phyloP scores from a whole-genome alignment of 2,888 invertebrate genomes.

The Calameuta pallipes region DNA sequence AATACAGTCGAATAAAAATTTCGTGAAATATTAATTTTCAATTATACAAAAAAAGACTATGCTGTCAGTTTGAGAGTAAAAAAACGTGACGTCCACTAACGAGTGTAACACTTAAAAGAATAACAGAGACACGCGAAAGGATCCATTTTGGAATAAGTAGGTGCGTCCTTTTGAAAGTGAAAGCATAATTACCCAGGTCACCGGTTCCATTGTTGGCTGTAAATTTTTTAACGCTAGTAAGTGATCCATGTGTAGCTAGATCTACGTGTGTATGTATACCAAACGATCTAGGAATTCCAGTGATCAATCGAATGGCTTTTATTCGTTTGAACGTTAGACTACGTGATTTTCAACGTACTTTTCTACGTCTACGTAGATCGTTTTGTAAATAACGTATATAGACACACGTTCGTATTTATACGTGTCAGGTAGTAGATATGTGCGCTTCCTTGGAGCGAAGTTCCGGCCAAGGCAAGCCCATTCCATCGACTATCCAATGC shows the following conservation, averaged over 20 bases:
- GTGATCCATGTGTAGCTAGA: not conserved
- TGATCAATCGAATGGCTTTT: not conserved
- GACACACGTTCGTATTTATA: slow-evolving; percentile 9
- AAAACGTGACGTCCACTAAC: not conserved
- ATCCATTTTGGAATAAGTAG: not conserved
- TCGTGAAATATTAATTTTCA: not conserved
- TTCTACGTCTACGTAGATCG: not conserved
- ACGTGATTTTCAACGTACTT: not conserved
- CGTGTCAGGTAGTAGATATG: slow-evolving; percentile 37
- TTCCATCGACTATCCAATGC: slow-evolving; percentile 32
- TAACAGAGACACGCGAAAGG: not conserved
- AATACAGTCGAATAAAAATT: not conserved
- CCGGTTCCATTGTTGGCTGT: not conserved
- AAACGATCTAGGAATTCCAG: not conserved
- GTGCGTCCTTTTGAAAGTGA: not conserved
- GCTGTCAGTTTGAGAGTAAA: not conserved
- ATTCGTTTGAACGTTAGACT: not conserved
- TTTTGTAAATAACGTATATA: not conserved
- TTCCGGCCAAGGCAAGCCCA: slow-evolving; percentile 56
- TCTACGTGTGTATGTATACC: not conserved
- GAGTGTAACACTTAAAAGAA: not conserved
- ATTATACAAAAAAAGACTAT: not conserved
- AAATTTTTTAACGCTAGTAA: not conserved
- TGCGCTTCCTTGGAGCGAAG: slow-evolving; percentile 62
- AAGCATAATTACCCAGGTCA: not conserved